A percentile compares a stretch with the other conserved stretches of the same genome.
Conservation (phyloP, 92 coral and sea anemone genomes). For the Pocillopora meandrina region DNA sequence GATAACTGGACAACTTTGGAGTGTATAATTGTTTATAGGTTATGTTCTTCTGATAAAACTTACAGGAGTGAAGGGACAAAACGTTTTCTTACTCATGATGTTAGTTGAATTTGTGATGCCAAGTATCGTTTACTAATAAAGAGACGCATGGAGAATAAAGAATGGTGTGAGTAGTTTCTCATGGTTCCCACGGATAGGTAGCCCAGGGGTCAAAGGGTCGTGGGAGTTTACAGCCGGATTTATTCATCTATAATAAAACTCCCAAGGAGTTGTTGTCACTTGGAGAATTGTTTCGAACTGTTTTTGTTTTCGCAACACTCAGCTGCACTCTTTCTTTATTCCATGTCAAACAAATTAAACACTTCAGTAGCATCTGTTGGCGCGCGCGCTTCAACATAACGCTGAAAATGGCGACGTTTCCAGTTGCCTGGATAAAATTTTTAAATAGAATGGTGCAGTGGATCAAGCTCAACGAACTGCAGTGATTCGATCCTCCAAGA, state of each 20-base stretch:
- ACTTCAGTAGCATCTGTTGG: not conserved
- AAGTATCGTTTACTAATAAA: not conserved
- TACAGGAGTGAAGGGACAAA: not conserved
- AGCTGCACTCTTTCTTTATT: not conserved
- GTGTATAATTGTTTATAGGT: not conserved
- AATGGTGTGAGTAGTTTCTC: not conserved
- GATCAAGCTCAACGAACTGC: too few species aligned
- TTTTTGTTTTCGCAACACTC: slow-evolving; percentile 7
- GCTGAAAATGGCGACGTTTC: not conserved
- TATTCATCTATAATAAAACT: slow-evolving; percentile 2
- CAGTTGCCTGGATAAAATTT: too few species aligned
- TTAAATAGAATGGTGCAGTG: too few species aligned
- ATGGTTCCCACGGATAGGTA: not conserved
- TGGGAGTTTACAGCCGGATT: slow-evolving; percentile 30
- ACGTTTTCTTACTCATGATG: not conserved
- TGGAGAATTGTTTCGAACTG: not conserved
- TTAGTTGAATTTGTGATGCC: not conserved
- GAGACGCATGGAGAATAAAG: not conserved
- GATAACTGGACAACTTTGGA: not conserved
- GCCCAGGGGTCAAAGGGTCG: slow-evolving; percentile 11
- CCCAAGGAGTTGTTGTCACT: slow-evolving; percentile 22
- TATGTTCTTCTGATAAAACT: not conserved
- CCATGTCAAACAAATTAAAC: not conserved
- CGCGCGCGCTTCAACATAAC: not conserved
- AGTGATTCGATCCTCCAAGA: too few species aligned